Conservation (phyloP, 1,140 invertebrate species). For the Cherax quadricarinatus region DNA sequence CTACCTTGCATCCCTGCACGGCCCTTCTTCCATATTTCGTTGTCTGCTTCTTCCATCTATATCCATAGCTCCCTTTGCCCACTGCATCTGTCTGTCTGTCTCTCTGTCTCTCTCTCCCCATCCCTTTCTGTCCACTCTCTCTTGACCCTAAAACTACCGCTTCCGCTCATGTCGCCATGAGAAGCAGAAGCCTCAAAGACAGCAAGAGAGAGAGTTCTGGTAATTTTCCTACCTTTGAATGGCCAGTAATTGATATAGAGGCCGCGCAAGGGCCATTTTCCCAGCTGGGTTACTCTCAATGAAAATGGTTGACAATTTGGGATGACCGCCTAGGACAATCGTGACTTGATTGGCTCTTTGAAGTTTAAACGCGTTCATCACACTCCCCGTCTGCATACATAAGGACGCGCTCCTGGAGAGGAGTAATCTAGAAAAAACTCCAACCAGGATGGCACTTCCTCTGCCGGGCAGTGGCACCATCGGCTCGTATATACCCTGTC, state of each 20-base stretch:
- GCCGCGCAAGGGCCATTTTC: neutral
- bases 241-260: constrained; percentile 1
- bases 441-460: too few relatives aligned
- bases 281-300: neutral
- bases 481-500: too few relatives aligned
- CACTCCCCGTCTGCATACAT: too few relatives aligned
- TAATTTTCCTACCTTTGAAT: neutral
- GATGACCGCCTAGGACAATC: neutral
- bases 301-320: constrained; percentile 5
- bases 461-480: too few relatives aligned
- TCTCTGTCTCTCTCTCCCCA: neutral
- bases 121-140: neutral
- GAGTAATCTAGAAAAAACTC: too few relatives aligned
- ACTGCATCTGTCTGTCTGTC: neutral
- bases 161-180: neutral
- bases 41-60: too few relatives aligned
- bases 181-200: neutral
- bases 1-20: too few relatives aligned
- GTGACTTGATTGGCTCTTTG: constrained; percentile 1
- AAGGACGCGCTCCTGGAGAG: too few relatives aligned
- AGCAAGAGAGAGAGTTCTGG: neutral
- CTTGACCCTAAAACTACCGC: neutral
- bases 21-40: too few relatives aligned
- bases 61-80: too few relatives aligned
- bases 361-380: neutral